phyloP scores from a whole-genome alignment of 2,113 vertebrate genomes.

The Zootoca vivipara region DNA sequence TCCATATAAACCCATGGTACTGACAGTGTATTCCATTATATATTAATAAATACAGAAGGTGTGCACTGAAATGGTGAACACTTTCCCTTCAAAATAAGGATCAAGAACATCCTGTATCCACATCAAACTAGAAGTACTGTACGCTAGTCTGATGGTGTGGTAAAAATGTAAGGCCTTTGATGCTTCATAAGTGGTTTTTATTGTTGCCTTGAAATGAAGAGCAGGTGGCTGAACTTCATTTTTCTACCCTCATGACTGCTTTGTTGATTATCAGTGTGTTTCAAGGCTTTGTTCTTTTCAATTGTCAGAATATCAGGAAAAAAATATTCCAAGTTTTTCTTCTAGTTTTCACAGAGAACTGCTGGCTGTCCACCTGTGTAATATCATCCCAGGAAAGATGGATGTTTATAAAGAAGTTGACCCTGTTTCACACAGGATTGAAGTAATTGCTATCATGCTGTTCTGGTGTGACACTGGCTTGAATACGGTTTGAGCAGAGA shows the following conservation, averaged over 20 bases:
- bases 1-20: not conserved
- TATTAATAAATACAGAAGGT: not conserved
- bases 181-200: not conserved
- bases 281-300: not conserved
- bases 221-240: not conserved
- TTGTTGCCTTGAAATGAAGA: not conserved
- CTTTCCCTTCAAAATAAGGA: not conserved
- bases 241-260: not conserved
- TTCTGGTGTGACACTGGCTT: not conserved
- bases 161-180: conserved; percentile 9
- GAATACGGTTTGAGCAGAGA: not conserved
- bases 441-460: not conserved
- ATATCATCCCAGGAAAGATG: not conserved
- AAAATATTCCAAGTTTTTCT: not conserved
- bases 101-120: not conserved
- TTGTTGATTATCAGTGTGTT: not conserved
- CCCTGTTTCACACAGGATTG: not conserved
- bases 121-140: not conserved
- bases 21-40: not conserved
- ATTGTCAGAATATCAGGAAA: not conserved
- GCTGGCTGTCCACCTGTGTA: not conserved
- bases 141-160: not conserved
- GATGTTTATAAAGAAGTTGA: not conserved
- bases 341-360: not conserved
- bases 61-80: not conserved